phyloP scores from a whole-genome alignment of 1,140 invertebrate genomes.

The Euura saliciscinereae region DNA sequence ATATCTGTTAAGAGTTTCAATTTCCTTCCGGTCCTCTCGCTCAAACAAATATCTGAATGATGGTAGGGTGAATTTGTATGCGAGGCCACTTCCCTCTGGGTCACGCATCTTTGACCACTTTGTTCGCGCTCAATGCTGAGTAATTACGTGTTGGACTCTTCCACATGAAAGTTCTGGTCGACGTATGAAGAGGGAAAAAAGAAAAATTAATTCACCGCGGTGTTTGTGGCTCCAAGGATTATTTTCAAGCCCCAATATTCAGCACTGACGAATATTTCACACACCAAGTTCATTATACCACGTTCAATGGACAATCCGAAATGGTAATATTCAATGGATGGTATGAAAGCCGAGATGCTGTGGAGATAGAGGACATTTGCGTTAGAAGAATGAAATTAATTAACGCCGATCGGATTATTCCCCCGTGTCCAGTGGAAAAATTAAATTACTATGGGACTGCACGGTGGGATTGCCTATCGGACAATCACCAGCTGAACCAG shows the following conservation, averaged over 20 bases:
- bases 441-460: too few species aligned
- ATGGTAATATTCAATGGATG: background rate
- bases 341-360: background rate
- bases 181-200: too few species aligned
- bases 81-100: background rate
- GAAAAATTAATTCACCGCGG: background rate
- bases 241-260: constrained; percentile 16
- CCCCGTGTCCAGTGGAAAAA: background rate
- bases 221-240: constrained; percentile 8
- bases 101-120: constrained; percentile 6
- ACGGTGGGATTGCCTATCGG: background rate
- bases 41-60: too few species aligned
- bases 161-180: background rate
- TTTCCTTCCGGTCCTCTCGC: background rate
- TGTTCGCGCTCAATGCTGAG: constrained; percentile 1
- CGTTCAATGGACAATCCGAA: too few species aligned
- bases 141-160: background rate
- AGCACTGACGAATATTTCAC: too few species aligned
- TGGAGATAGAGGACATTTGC: background rate
- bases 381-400: background rate
- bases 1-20: background rate
- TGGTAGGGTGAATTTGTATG: background rate
- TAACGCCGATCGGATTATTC: background rate
- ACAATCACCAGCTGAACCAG: background rate
- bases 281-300: too few species aligned